Evolutionary conservation across 2,888 invertebrate species (phyloP).

Genomic region (Apodemia hepburni): DNA sequence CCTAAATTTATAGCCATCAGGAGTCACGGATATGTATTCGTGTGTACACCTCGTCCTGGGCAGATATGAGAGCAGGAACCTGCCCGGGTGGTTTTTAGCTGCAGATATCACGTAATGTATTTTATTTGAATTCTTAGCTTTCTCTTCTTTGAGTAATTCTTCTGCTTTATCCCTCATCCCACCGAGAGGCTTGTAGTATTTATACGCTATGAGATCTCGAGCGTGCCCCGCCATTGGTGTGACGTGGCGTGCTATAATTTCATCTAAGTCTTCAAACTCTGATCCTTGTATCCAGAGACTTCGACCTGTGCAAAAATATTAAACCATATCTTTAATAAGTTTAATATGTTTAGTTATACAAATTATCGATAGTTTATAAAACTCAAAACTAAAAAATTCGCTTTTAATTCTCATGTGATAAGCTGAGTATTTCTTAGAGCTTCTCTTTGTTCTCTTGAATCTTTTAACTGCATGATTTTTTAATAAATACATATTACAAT

Average conservation of each 20-base stretch:
- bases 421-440: too few relatives aligned
- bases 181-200: conserved; percentile 89
- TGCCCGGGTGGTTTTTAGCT: conserved; percentile 92
- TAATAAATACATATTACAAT: too few relatives aligned
- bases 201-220: conserved; percentile 93
- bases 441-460: too few relatives aligned
- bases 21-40: conserved; percentile 94
- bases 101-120: conserved; percentile 94
- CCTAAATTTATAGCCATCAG: conserved; percentile 96
- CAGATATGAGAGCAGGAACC: conserved; percentile 96
- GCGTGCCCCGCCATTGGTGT: conserved; percentile 98
- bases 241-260: conserved; percentile 97
- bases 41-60: conserved; percentile 92
- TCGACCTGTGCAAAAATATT: conserved; percentile 49
- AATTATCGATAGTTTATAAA: too few relatives aligned
- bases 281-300: conserved; percentile 93
- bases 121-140: conserved; percentile 91
- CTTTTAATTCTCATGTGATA: too few relatives aligned
- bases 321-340: background rate
- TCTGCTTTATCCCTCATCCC: conserved; percentile 94
- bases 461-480: too few relatives aligned
- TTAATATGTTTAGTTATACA: background rate
- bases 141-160: conserved; percentile 92
- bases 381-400: too few relatives aligned
- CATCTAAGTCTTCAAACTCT: conserved; percentile 99